Percentiles rank a stretch among this genome's conserved stretches.
Evolutionary conservation across 2,113 vertebrate species (phyloP).

Genomic region (Pogona vitticeps): DNA sequence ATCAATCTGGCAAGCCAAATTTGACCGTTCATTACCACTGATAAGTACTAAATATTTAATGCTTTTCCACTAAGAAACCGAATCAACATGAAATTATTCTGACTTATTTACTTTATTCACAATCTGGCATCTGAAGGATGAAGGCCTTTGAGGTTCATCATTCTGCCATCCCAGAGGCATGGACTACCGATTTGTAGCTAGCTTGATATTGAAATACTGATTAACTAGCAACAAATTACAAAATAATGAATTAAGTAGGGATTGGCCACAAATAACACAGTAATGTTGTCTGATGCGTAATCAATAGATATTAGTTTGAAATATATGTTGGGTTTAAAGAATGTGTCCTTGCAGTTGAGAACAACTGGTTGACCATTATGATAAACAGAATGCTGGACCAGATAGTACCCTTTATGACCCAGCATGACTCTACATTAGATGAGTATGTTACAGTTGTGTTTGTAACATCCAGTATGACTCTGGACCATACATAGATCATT

Average conservation of each 20-base stretch:
- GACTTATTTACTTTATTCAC: background rate
- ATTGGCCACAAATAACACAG: background rate
- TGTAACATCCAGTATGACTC: too few species aligned
- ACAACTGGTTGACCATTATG: too few species aligned
- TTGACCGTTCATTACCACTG: background rate
- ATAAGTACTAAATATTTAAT: constrained; percentile 4
- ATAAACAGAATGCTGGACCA: too few species aligned
- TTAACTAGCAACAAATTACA: background rate
- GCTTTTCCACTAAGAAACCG: background rate
- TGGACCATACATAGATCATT: too few species aligned
- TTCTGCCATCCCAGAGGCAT: background rate
- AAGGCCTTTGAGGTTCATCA: background rate
- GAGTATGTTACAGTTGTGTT: too few species aligned
- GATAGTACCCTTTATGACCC: too few species aligned
- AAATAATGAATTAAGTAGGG: background rate
- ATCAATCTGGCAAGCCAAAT: background rate
- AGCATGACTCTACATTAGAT: too few species aligned
- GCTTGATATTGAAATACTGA: background rate
- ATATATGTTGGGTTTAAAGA: too few species aligned
- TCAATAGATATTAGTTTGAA: background rate
- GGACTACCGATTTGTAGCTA: background rate
- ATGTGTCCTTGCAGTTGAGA: too few species aligned
- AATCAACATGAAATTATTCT: background rate
- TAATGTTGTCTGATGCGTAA: background rate
- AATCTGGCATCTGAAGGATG: constrained; percentile 11